A percentile compares a stretch with the other conserved stretches of the same genome.
phyloP scores from a whole-genome alignment of 2,888 invertebrate species.

The Pandemis cinnamomeana region DNA sequence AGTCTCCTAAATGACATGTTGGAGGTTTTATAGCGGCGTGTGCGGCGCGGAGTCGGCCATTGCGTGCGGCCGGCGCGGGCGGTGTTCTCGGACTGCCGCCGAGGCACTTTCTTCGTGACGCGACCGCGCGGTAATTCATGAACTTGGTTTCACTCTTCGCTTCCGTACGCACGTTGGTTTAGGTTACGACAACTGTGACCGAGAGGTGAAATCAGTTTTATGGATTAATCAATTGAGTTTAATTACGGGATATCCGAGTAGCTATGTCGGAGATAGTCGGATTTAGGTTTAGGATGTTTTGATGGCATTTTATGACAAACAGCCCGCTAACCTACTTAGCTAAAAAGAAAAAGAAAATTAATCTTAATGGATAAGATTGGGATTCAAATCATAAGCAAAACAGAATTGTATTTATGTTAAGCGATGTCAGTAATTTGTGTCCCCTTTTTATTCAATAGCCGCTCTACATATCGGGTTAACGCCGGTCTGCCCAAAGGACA shows the following conservation, averaged over 20 bases:
- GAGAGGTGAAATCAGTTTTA: neutral
- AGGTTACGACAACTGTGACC: neutral
- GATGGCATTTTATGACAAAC: neutral
- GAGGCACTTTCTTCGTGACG: constrained; percentile 32
- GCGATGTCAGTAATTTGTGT: too few species aligned
- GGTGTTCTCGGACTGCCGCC: constrained; percentile 59
- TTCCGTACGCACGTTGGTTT: constrained; percentile 48
- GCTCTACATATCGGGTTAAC: too few species aligned
- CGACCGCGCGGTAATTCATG: constrained; percentile 53
- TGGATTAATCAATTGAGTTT: neutral
- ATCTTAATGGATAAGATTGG: too few species aligned
- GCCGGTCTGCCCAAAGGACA: too few species aligned
- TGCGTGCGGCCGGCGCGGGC: constrained; percentile 52
- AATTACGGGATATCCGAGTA: constrained; percentile 14
- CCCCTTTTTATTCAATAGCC: too few species aligned
- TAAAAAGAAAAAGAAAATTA: neutral
- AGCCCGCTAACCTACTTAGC: neutral
- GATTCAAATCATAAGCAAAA: too few species aligned
- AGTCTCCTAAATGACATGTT: constrained; percentile 74
- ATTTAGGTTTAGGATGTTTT: neutral
- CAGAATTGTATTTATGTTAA: too few species aligned
- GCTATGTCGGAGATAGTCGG: neutral
- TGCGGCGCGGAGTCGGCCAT: constrained; percentile 11
- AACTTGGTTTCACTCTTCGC: constrained; percentile 58
- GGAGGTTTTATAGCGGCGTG: constrained; percentile 45